Evolutionary conservation across 1,140 invertebrate species (phyloP), one percentile per base, ranked within the genome.

Genomic region (Drosophila bifasciata): DNA sequence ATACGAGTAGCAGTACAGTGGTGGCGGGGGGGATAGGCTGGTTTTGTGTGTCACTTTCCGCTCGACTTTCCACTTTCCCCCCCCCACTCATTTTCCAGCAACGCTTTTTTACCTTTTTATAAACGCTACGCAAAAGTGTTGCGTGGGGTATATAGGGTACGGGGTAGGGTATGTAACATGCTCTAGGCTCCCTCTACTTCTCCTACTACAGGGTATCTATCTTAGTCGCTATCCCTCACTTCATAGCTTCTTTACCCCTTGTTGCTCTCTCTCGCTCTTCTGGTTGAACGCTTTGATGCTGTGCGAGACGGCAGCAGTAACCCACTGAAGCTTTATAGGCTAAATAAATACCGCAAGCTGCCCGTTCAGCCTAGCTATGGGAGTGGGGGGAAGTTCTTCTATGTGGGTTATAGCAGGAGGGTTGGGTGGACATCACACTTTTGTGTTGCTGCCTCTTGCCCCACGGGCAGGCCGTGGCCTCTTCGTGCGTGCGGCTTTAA

Each of bases 281-380:
- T 52, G 55, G 53, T 55, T 66, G 70, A 73, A 57, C 53, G 71
- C 71, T 75, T 75, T 75, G 71, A 66, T 59, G 70, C 61, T 75
- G 71, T 75, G 70, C 58, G 70, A 63, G 58, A 55, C 25, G 69
- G 40, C 61, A 76, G 40, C 61, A 76, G 71, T 76, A 73, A 76
- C 76, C 81, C 72, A 84, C 72, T 80, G 81, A 62, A 84, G 81
- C 75, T 88, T 88, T 88, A 88, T 88, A 83, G 83, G 83, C 83
- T 83, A 88, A 83, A 83, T 88, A 88, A 88, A 88, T 88, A 88
- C 78, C 67, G 83, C 74, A 75, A 77, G 67, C 48, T 41, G 23
- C 53, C 46, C 23, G 21, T 21, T 9, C 17, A 44, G 74, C n/a
- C 23, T 5, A 32, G 7, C 3, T 9, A 16, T 23, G n/a, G 60